Evolutionary conservation across 1,140 invertebrate genomes (phyloP).

Genomic region (Drosophila eugracilis): DNA sequence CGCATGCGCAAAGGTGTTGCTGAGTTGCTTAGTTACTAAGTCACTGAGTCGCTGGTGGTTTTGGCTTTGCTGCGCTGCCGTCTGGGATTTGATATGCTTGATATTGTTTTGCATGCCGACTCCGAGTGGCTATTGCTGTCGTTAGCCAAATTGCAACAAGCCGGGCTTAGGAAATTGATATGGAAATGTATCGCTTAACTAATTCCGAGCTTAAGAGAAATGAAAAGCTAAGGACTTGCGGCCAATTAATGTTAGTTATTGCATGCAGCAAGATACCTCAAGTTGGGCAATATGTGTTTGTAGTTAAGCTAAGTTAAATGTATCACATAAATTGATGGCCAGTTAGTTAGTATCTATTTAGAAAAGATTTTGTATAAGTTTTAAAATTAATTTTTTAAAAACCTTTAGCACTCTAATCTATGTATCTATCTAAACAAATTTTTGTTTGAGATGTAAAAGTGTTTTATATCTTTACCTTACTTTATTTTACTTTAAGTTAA

Average conservation of each 20-base stretch:
- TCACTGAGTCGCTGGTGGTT: background rate
- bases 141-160: slow-evolving; percentile 44
- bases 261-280: slow-evolving; percentile 11
- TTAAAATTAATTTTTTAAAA: too few relatives aligned
- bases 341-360: background rate
- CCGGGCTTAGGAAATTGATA: slow-evolving; percentile 50
- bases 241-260: slow-evolving; percentile 46
- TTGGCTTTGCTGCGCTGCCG: slow-evolving; percentile 11
- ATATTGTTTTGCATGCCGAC: slow-evolving; percentile 62
- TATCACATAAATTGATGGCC: background rate
- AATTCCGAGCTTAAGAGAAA: slow-evolving; percentile 45
- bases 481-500: too few relatives aligned
- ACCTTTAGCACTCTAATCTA: too few relatives aligned
- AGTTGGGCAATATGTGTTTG: slow-evolving; percentile 17
- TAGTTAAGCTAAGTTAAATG: background rate
- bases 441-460: too few relatives aligned
- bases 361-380: too few relatives aligned
- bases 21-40: background rate
- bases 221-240: slow-evolving; percentile 34
- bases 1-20: slow-evolving; percentile 72
- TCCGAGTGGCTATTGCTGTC: slow-evolving; percentile 36
- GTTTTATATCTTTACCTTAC: too few relatives aligned
- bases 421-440: too few relatives aligned
- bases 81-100: slow-evolving; percentile 67
- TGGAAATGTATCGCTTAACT: slow-evolving; percentile 51